phyloP scores from a whole-genome alignment of 23 tunicate species.

The Oikopleura dioica region DNA sequence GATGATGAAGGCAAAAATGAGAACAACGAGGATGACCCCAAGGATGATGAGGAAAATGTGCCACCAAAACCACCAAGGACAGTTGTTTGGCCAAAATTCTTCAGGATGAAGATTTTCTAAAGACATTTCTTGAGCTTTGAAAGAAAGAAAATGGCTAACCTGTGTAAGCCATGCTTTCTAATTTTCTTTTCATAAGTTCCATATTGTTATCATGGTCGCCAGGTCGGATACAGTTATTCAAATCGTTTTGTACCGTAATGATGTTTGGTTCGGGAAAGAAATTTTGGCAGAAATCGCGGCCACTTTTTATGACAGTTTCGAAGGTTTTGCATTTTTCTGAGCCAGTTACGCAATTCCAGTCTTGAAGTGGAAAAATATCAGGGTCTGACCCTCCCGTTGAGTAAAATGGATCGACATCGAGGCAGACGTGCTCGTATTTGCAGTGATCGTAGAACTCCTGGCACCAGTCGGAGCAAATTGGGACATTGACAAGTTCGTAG shows the following conservation, averaged over 20 bases:
- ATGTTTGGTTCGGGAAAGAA: background rate
- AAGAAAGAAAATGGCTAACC: too few species aligned
- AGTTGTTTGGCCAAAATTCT: too few species aligned
- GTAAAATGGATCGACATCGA: background rate
- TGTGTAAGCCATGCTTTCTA: background rate
- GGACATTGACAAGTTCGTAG: background rate
- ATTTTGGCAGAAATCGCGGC: background rate
- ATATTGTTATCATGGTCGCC: background rate
- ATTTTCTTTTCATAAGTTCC: background rate
- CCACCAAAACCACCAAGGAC: conserved; percentile 13
- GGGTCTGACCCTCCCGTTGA: background rate
- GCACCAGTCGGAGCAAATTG: conserved; percentile 6
- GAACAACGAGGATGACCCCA: background rate
- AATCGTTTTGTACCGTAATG: background rate
- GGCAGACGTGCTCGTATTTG: background rate
- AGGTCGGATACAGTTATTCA: background rate
- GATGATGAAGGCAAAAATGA: background rate
- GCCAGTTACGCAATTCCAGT: background rate
- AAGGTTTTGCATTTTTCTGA: background rate
- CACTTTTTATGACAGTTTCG: background rate
- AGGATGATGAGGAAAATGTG: background rate
- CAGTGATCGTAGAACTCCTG: background rate
- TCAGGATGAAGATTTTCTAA: too few species aligned
- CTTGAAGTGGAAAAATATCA: background rate
- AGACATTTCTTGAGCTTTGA: too few species aligned